Evolutionary conservation across 2,797 vertebrate genomes (phyloP).

Genomic region (Melanotaenia parkinsoni): DNA sequence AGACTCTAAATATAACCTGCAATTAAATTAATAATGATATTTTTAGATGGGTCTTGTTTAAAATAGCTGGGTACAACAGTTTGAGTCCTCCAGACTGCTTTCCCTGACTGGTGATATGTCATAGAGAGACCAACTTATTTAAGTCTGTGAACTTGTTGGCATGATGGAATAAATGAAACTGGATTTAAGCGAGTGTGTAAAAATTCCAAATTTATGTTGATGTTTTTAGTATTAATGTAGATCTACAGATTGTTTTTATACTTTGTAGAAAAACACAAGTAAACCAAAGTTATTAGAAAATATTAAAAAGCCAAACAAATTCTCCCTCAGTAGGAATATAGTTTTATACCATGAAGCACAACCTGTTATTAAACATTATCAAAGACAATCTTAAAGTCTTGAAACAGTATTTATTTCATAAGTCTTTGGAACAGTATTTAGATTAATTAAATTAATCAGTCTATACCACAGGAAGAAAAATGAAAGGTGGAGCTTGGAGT

Average conservation of each 20-base stretch:
- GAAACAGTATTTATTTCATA: not conserved
- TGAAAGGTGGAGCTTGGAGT: not conserved
- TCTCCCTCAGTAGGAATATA: too few relatives aligned
- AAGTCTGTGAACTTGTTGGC: not conserved
- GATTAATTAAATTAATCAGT: not conserved
- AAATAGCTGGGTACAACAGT: not conserved
- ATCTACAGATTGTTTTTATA: too few relatives aligned
- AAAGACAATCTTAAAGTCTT: not conserved
- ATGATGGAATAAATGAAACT: not conserved
- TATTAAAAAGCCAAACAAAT: too few relatives aligned
- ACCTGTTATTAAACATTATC: too few relatives aligned
- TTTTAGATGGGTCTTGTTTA: too few relatives aligned
- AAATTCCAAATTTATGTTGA: too few relatives aligned
- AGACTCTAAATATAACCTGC: too few relatives aligned
- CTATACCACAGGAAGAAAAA: not conserved
- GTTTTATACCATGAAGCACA: too few relatives aligned
- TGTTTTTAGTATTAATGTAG: too few relatives aligned
- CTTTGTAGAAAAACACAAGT: too few relatives aligned
- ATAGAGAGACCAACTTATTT: conserved; percentile 2
- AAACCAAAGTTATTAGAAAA: too few relatives aligned
- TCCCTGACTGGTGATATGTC: not conserved
- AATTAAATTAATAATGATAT: too few relatives aligned
- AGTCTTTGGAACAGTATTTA: not conserved
- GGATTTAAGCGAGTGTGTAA: not conserved
- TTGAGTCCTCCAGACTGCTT: not conserved